Evolutionary conservation across 2,113 vertebrate genomes (phyloP).

Genomic region (Centropus bengalensis): DNA sequence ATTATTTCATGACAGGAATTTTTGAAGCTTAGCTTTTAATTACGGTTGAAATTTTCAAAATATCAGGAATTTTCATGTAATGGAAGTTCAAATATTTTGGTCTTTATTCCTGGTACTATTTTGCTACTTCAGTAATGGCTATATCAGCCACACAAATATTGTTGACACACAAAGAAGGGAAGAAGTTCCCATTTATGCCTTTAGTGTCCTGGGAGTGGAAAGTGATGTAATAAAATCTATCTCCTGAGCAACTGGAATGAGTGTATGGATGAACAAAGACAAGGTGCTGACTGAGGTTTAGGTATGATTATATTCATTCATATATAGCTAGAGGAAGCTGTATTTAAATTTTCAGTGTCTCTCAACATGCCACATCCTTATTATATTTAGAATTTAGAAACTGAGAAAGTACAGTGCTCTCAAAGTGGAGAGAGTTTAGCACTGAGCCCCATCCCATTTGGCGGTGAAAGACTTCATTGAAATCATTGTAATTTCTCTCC

Average conservation of each 20-base stretch:
- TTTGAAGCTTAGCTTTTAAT: background rate
- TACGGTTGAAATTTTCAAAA: background rate
- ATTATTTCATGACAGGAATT: background rate
- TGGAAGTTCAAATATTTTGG: background rate
- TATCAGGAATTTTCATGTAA: background rate
- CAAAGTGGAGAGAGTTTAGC: background rate
- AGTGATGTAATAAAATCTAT: background rate
- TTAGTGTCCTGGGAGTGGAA: background rate
- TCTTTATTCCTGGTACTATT: background rate
- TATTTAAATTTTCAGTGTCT: background rate
- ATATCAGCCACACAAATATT: background rate
- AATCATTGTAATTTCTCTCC: background rate
- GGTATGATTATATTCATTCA: background rate
- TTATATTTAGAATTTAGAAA: background rate
- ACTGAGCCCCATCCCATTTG: background rate
- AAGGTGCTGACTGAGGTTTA: background rate
- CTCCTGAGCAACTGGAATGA: background rate
- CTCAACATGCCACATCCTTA: background rate
- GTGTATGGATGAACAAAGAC: background rate
- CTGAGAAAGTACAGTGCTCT: background rate
- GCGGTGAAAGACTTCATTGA: background rate
- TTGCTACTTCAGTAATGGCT: background rate
- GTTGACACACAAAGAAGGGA: background rate
- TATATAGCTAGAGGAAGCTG: background rate
- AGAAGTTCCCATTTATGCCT: background rate